Base-by-base conservation (phyloP, 2,797 vertebrate species). In the Gallinago stenura region DNA sequence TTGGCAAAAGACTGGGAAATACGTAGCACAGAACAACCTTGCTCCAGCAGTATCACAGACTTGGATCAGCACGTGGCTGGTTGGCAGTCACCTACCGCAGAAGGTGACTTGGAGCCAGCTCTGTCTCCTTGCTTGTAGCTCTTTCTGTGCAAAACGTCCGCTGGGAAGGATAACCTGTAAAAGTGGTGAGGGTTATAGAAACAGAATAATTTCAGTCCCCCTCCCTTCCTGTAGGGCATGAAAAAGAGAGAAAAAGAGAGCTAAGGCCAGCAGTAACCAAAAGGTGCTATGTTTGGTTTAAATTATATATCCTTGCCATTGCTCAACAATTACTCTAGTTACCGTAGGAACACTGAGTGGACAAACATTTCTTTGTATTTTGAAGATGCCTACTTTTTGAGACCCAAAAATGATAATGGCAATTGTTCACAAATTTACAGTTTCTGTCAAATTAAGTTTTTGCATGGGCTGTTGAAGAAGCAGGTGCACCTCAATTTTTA, bases 301-400 rank as follows among this genome's bases (percentile, higher is more conserved):
- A 90, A 83, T 66, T 65, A 72, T 28, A 76, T 84, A 73, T 37
- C 10, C 15, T 17, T 24, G 58, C 6, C 72, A 83, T 30, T 85
- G 6, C 7, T 87, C 89, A 89, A 94, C 73, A 96, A 68, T 90
- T 89, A n/a, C 54, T 72, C 25, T 45, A 79, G 88, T 88, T 94
- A 48, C 90, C 68, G 89, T 64, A 77, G 87, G 31, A 95, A 90
- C 80, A 79, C 6, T 1, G 4, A 90, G 4, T 19, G 66, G 62
- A 76, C 48, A 83, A 94, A 92, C 62, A 86, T n/a, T 17, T 48
- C 62, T 60, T 87, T 94, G 25, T 57, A 33, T 90, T 90, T 90
- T 60, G 66, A 89, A 80, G 62, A 71, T 53, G 9, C 73, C 9
- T 89, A 48, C n/a, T 85, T 90, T 89, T 66, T 69, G 53, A 90